Evolutionary conservation across 2,113 vertebrate genomes (phyloP).

Genomic region (Tupaia tana): DNA sequence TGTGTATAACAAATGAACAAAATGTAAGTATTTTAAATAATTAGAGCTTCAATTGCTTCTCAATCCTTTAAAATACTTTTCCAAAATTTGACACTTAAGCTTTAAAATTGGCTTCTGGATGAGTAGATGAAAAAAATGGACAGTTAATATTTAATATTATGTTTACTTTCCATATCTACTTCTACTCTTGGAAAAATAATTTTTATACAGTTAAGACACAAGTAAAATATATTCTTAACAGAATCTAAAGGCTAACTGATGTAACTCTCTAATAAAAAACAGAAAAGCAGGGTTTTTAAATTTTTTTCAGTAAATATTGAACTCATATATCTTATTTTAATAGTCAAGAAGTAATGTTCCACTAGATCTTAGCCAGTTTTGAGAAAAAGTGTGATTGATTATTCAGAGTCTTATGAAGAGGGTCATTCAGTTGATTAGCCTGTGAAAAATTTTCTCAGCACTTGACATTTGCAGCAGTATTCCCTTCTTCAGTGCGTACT

Average conservation of each 20-base stretch:
- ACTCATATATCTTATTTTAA: neutral
- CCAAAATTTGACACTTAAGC: neutral
- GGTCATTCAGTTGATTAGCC: neutral
- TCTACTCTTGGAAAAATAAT: neutral
- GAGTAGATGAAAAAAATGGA: neutral
- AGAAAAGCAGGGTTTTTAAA: neutral
- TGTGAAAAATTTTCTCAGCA: neutral
- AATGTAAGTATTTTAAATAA: neutral
- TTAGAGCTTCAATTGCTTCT: neutral
- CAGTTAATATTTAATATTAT: neutral
- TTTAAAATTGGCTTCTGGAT: neutral
- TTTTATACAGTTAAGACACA: neutral
- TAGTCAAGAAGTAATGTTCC: neutral
- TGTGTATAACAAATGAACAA: neutral
- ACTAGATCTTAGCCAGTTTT: neutral
- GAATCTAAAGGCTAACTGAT: neutral
- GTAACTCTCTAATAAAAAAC: slow-evolving; percentile 10
- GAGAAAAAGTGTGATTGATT: neutral
- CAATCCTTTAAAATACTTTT: neutral
- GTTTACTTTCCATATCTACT: neutral
- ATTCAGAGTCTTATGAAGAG: neutral
- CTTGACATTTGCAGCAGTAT: neutral
- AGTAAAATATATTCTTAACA: neutral
- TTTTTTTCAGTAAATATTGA: neutral
- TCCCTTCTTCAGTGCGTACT: neutral